Evolutionary conservation across 2,888 invertebrate genomes (phyloP).

Genomic region (Serrognathus titanus): DNA sequence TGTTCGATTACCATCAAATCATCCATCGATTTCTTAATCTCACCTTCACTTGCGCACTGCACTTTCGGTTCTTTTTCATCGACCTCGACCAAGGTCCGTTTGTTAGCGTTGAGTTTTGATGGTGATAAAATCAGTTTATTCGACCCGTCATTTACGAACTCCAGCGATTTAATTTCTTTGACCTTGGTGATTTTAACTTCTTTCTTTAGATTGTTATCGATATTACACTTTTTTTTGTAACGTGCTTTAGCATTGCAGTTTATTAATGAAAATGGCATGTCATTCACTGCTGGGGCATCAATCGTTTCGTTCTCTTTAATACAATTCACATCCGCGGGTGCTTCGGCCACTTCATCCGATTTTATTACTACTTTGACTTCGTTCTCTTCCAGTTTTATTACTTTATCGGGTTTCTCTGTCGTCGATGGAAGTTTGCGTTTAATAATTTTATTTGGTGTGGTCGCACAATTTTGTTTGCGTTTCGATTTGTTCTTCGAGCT

Average conservation of each 20-base stretch:
- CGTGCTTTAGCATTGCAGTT: conserved; percentile 28
- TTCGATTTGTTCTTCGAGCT: not conserved
- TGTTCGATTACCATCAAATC: conserved; percentile 3
- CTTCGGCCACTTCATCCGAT: conserved; percentile 5
- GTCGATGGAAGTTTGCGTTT: too few relatives aligned
- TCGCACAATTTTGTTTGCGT: conserved; percentile 5
- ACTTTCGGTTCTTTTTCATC: not conserved
- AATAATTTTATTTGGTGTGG: not conserved
- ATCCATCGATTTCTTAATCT: not conserved
- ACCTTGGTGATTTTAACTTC: conserved; percentile 18
- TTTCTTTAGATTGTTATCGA: conserved; percentile 24
- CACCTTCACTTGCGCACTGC: too few relatives aligned
- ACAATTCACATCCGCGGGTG: not conserved
- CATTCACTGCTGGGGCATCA: conserved; percentile 5
- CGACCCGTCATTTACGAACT: conserved; percentile 21
- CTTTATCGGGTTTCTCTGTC: too few relatives aligned
- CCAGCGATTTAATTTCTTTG: conserved; percentile 25
- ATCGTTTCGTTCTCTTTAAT: conserved; percentile 4
- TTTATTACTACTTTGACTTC: conserved; percentile 2
- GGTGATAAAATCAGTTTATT: conserved; percentile 32
- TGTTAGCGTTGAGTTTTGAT: conserved; percentile 37
- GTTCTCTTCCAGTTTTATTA: conserved; percentile 1
- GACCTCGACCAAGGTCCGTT: conserved; percentile 28
- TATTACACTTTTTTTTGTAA: conserved; percentile 35
- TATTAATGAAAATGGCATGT: conserved; percentile 16